Base-by-base conservation (phyloP, 35 echinoderm and acorn worm genomes). In the Apostichopus californicus region DNA sequence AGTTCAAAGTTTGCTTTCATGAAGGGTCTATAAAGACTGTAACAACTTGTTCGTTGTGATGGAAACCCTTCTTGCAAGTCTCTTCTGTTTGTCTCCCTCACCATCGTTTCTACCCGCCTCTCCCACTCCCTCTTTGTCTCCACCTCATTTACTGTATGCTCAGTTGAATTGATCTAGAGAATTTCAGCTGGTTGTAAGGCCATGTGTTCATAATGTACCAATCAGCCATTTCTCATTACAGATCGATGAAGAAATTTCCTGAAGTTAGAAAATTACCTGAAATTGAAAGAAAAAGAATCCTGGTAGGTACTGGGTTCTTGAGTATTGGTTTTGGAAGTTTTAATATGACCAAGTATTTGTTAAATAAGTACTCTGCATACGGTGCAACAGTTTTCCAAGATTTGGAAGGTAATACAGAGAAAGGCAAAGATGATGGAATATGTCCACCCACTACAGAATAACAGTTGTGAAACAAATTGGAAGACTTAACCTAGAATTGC, bases 251-350 rank as follows among this genome's bases (percentile, higher is more conserved):
- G 73, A 77, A 54, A 77, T 15, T 26, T 77, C 18, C 73, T 77
- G 96, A 98, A 88, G 96, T 98, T 23, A 91, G 81, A 56, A 93
- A 95, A 55, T 79, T 98, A 55, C 94, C 96, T 78, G 96, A 98
- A 95, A 94, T 84, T 55, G 92, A 91, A 26, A 91, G 96, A 57
- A 95, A 94, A 93, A 94, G 86, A 95, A 34, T 34, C 28, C 28
- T 34, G 28, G 28, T 34, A 34, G 28, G 28, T 34, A 34, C 28
- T 34, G 28, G 28, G 28, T 34, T 34, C 28, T 34, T 34, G 28
- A 34, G 28, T 34, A 34, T 34, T 34, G 28, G 28, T 34, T 34
- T 34, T 34, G 28, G 28, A 34, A 34, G 28, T 1, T 34, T 34
- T 34, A 1, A 34, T 34, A 34, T 34, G 28, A 34, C 28, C 28